phyloP scores from a whole-genome alignment of 2,888 invertebrate genomes.

The Caenorhabditis macrosperma region DNA sequence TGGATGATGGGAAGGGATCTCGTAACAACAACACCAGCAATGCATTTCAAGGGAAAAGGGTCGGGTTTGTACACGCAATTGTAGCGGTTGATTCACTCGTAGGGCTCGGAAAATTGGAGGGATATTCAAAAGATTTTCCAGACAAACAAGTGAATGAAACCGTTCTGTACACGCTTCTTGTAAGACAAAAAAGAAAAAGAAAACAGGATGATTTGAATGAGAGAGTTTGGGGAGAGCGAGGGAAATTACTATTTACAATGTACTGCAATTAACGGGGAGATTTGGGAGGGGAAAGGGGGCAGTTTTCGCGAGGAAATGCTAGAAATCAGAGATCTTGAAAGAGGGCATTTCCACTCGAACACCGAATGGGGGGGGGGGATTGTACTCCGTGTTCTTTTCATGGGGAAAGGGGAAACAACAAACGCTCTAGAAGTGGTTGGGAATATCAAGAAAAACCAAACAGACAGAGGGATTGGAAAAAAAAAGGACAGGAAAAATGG shows the following conservation, averaged over 20 bases:
- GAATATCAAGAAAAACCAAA: constrained; percentile 14
- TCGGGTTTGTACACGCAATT: constrained; percentile 52
- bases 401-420: constrained; percentile 21
- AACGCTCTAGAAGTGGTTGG: constrained; percentile 37
- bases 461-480: constrained; percentile 19
- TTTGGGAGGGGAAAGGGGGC: background rate
- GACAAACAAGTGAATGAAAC: constrained; percentile 1
- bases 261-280: constrained; percentile 13
- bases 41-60: constrained; percentile 38
- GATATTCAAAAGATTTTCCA: background rate
- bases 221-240: background rate
- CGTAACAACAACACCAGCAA: constrained; percentile 55
- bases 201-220: constrained; percentile 10
- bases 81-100: background rate
- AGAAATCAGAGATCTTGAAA: background rate
- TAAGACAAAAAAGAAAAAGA: constrained; percentile 13
- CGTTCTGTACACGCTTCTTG: constrained; percentile 40
- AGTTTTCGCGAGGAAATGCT: constrained; percentile 6
- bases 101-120: background rate
- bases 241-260: constrained; percentile 44
- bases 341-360: background rate
- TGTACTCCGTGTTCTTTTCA: constrained; percentile 17
- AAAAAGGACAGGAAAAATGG: constrained; percentile 1
- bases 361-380: background rate
- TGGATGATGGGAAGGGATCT: constrained; percentile 34